Percentiles rank a stretch among this genome's conserved stretches.
Evolutionary conservation across 2,113 vertebrate genomes (phyloP).

Genomic region (Daboia siamensis): DNA sequence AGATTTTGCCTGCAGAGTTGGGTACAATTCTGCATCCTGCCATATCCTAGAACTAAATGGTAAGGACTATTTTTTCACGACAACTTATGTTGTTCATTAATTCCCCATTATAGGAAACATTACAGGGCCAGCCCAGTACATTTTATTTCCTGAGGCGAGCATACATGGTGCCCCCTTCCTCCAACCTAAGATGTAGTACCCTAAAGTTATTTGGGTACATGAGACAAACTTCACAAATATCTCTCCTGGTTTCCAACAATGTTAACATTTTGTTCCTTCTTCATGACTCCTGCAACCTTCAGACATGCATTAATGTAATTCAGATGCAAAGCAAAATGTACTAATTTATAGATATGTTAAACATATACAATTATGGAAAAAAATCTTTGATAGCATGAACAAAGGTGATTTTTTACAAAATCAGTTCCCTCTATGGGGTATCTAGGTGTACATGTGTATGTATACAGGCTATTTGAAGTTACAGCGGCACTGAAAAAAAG

Average conservation of each 20-base stretch:
- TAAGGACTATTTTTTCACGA: background rate
- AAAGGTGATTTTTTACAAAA: background rate
- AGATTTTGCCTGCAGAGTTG: background rate
- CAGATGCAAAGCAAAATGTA: background rate
- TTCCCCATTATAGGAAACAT: background rate
- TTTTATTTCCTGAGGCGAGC: background rate
- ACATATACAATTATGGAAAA: background rate
- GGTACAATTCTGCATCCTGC: background rate
- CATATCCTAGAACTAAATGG: background rate
- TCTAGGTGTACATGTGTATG: background rate
- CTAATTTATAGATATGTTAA: background rate
- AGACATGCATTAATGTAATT: background rate
- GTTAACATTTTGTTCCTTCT: background rate
- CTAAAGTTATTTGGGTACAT: background rate
- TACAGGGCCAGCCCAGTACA: background rate
- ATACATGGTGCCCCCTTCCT: background rate
- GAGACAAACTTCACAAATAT: background rate
- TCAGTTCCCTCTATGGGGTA: background rate
- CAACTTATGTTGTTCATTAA: background rate
- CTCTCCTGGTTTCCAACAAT: background rate
- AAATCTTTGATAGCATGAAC: background rate
- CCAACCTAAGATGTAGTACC: background rate
- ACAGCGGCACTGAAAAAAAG: background rate
- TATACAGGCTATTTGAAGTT: background rate
- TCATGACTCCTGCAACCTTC: background rate